These are phyloP conservation scores for Acanthosepion esculentum DNA, from an alignment of 2,888 invertebrate genomes.

Conservation along the genomic window DNA sequence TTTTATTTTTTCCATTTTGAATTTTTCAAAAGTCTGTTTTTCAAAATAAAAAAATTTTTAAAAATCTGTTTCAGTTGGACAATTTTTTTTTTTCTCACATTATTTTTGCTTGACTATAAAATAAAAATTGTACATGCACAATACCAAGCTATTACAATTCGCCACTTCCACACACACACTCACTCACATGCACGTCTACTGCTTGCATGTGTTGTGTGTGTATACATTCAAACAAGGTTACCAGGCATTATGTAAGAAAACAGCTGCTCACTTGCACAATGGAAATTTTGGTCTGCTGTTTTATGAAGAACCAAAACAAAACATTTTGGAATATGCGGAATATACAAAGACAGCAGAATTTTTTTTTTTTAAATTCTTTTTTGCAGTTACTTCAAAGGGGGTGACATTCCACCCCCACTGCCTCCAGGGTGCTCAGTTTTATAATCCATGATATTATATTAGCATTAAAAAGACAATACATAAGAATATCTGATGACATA, in stretches of 20 bases:
- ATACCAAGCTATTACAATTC: background rate
- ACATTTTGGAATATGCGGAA: constrained; percentile 5
- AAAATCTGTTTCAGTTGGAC: too few relatives aligned
- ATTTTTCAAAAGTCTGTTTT: background rate
- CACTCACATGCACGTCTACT: background rate
- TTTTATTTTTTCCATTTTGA: background rate
- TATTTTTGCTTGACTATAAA: background rate
- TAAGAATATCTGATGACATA: too few relatives aligned
- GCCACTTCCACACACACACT: background rate
- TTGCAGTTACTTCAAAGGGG: constrained; percentile 5
- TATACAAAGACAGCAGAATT: background rate
- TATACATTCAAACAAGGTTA: background rate
- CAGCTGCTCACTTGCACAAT: background rate
- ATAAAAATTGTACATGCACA: background rate
- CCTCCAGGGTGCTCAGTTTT: constrained; percentile 18
- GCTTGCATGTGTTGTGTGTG: background rate
- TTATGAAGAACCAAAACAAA: background rate
- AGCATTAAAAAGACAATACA: background rate
- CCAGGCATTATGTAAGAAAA: background rate
- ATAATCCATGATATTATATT: background rate
- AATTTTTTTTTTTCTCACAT: background rate
- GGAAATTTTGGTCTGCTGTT: background rate
- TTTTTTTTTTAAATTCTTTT: background rate
- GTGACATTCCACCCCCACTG: background rate
- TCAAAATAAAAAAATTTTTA: background rate